Evolutionary conservation across 2,797 vertebrate species (phyloP).

Genomic region (Miichthys miiuy): DNA sequence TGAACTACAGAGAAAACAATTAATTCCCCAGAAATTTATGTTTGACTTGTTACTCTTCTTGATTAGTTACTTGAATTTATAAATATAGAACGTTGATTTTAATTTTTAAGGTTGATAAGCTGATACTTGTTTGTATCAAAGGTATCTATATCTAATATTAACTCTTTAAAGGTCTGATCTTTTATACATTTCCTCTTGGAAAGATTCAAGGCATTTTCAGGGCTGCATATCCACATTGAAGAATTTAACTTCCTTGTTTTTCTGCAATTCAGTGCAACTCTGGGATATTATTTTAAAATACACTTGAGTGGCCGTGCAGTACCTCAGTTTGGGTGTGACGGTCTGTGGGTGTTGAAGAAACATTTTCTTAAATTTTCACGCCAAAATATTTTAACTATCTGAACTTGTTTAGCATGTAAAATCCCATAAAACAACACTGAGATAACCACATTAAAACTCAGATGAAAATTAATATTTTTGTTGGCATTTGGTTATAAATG

Average conservation of each 20-base stretch:
- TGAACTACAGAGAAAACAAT: background rate
- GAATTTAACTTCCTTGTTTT: background rate
- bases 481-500: background rate
- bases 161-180: background rate
- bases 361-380: background rate
- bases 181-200: background rate
- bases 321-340: background rate
- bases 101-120: too few relatives aligned
- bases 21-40: background rate
- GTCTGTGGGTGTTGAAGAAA: background rate
- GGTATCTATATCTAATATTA: background rate
- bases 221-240: background rate
- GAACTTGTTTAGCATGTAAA: background rate
- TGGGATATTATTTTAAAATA: background rate
- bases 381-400: background rate
- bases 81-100: background rate
- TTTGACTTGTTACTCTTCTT: background rate
- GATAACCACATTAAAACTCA: background rate
- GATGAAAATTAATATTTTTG: background rate
- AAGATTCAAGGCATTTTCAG: background rate
- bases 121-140: background rate
- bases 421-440: background rate
- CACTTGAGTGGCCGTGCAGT: background rate
- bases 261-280: background rate
- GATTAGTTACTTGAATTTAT: background rate